A percentile compares a stretch with the other conserved stretches of the same genome.
phyloP scores from a whole-genome alignment of 2,888 invertebrate species.

The Osedax frankpressi region DNA sequence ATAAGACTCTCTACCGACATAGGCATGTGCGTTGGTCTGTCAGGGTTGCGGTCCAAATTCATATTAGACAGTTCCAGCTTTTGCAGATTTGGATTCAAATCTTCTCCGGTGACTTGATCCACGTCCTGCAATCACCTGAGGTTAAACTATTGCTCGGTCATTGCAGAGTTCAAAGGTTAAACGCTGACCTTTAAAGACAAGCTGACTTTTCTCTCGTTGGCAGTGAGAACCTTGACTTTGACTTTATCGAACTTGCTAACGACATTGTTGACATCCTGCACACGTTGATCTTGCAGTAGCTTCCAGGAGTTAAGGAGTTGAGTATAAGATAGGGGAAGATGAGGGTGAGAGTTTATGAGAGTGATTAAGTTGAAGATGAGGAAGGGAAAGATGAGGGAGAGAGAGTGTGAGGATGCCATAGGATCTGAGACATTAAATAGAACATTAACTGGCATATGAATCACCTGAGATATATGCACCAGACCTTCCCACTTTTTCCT shows the following conservation, averaged over 20 bases:
- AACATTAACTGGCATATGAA: too few relatives aligned
- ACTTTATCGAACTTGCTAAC: conserved; percentile 75
- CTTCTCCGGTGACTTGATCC: conserved; percentile 82
- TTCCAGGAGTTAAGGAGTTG: conserved; percentile 53
- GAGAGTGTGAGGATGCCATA: too few relatives aligned
- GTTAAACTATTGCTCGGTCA: conserved; percentile 5
- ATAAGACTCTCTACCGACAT: conserved; percentile 9
- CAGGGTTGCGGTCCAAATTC: conserved; percentile 63
- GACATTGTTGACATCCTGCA: conserved; percentile 84
- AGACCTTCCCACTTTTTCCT: conserved; percentile 79
- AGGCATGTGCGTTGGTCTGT: conserved; percentile 60
- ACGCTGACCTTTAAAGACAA: conserved; percentile 67
- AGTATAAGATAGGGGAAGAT: too few relatives aligned
- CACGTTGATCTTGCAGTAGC: conserved; percentile 76
- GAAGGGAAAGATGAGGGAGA: too few relatives aligned
- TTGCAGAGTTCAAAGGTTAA: background rate
- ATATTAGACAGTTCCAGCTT: conserved; percentile 36
- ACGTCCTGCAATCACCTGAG: conserved; percentile 60
- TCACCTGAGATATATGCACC: conserved; percentile 74
- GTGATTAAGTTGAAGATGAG: too few relatives aligned
- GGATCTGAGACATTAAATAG: too few relatives aligned
- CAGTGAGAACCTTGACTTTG: conserved; percentile 66
- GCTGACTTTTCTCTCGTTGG: conserved; percentile 86
- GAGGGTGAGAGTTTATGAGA: too few relatives aligned
- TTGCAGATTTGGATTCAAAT: conserved; percentile 64